These are phyloP conservation scores for Catostylus mosaicus DNA, from an alignment of 30 jellyfish, hydroid and myxozoan genomes.

Conservation along the genomic window DNA sequence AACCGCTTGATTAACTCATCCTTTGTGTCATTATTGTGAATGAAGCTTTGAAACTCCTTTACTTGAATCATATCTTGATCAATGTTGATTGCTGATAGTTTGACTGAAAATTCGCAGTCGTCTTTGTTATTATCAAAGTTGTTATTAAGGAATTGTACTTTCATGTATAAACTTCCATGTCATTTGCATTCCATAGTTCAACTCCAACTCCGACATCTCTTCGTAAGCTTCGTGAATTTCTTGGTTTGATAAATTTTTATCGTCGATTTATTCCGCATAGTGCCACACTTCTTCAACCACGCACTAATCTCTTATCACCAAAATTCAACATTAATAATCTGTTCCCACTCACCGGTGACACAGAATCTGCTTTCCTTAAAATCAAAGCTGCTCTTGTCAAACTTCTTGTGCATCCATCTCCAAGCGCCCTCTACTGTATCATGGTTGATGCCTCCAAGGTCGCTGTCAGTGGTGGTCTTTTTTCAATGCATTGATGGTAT, in stretches of 20 bases:
- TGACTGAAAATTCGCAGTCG: too few species aligned
- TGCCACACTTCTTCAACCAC: constrained; percentile 46
- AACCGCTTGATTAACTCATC: too few species aligned
- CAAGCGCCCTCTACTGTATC: constrained; percentile 26
- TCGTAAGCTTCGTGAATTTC: constrained; percentile 51
- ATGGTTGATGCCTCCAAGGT: constrained; percentile 63
- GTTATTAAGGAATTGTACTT: too few species aligned
- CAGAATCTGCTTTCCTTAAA: background rate
- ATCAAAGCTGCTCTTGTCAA: constrained; percentile 7
- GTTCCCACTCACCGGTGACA: background rate
- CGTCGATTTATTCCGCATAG: constrained; percentile 61
- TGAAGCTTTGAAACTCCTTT: too few species aligned
- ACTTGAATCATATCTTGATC: too few species aligned
- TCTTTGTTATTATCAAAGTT: too few species aligned
- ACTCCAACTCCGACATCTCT: constrained; percentile 33
- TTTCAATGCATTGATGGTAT: constrained; percentile 24
- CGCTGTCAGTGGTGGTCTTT: constrained; percentile 49
- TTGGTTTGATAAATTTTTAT: constrained; percentile 53
- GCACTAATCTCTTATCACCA: constrained; percentile 12
- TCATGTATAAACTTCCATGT: too few species aligned
- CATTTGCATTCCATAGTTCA: too few species aligned
- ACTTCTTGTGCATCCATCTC: constrained; percentile 14
- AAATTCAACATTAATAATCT: background rate
- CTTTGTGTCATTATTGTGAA: too few species aligned
- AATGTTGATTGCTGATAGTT: too few species aligned